A percentile compares a stretch with the other conserved stretches of the same genome.
phyloP scores from a whole-genome alignment of 2,113 vertebrate species.

The Gadus chalcogrammus region DNA sequence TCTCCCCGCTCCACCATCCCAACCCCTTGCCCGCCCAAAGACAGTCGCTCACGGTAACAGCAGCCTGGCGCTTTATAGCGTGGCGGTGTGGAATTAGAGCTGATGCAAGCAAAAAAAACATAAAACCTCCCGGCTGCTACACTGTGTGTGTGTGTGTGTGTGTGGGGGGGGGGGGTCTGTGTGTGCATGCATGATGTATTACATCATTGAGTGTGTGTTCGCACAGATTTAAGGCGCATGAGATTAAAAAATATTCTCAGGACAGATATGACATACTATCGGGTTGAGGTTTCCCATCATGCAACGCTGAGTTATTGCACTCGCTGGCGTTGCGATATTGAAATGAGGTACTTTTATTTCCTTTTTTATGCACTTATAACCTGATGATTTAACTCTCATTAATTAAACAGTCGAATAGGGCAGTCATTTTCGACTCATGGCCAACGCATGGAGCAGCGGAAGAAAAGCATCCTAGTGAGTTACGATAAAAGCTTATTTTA shows the following conservation, averaged over 20 bases:
- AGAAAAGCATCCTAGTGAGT: conserved; percentile 44
- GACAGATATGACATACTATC: conserved; percentile 49
- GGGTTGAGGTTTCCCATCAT: conserved; percentile 35
- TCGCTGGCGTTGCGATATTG: conserved; percentile 50
- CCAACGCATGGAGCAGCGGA: conserved; percentile 31
- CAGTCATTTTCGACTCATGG: conserved; percentile 35
- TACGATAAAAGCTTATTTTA: conserved; percentile 64
- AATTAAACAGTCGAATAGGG: conserved; percentile 55
- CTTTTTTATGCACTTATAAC: conserved; percentile 52
- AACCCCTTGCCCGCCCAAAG: no score
- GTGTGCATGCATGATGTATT: conserved; percentile 47
- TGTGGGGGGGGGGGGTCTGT: no score
- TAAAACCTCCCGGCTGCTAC: no score
- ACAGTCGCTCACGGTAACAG: no score
- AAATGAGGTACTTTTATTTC: conserved; percentile 52
- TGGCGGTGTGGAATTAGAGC: no score
- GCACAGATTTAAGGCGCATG: conserved; percentile 59
- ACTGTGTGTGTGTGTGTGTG: no score
- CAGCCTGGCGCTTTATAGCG: no score
- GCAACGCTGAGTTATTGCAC: conserved; percentile 47
- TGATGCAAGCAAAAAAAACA: no score
- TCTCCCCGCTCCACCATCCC: no score
- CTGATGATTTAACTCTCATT: conserved; percentile 63
- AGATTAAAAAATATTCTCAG: conserved; percentile 55
- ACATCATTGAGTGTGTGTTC: conserved; percentile 55